Evolutionary conservation across 2,797 vertebrate species (phyloP), one percentile per base, ranked within the genome.

Genomic region (Tokudaia muenninki): DNA sequence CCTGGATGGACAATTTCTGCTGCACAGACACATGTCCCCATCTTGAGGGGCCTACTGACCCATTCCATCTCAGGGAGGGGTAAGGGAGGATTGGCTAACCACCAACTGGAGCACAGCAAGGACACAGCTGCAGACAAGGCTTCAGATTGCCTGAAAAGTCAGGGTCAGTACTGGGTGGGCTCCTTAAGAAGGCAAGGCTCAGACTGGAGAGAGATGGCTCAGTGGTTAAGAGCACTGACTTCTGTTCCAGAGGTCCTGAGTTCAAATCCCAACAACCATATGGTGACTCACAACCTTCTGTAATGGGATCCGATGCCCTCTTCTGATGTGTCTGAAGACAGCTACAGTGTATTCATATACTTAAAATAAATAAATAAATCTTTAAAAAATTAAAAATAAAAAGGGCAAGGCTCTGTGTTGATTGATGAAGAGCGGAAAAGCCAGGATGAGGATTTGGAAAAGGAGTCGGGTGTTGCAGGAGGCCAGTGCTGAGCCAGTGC

Each of bases 381-480:
- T 70, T 67, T 2, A 59, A 61, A 61, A 55, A 59, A 41, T 41
- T 17, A 57, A 57, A 57, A 59, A 22, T 4, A 24, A 34, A 55
- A 70, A 14, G 41, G 37, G 9, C 4, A 12, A 50, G 34, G 41
- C n/a, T 34, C 31, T 72, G 14, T 5, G 13, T 16, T 17, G 57
- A 34, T 65, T 17, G 31, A 3, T 14, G 13, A 79, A 31, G 31
- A 19, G 31, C 6, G 5, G 9, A 61, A 50, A 37, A 26, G 34
- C 21, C 34, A 57, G 72, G 26, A 29, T 11, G 21, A 41, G 61
- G 34, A 41, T 55, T 50, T 0, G 1, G 52, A 3, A 41, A 83
- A 16, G 19, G 8, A 50, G 9, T 31, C 2, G 0, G n/a, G 12
- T 72, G 50, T 87, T 5, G 22, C 24, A 7, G n/a, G 16, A 70